Percentiles rank a stretch among this genome's conserved stretches.
phyloP scores from a whole-genome alignment of 2,797 vertebrate species.

The Chaunax sp. region DNA sequence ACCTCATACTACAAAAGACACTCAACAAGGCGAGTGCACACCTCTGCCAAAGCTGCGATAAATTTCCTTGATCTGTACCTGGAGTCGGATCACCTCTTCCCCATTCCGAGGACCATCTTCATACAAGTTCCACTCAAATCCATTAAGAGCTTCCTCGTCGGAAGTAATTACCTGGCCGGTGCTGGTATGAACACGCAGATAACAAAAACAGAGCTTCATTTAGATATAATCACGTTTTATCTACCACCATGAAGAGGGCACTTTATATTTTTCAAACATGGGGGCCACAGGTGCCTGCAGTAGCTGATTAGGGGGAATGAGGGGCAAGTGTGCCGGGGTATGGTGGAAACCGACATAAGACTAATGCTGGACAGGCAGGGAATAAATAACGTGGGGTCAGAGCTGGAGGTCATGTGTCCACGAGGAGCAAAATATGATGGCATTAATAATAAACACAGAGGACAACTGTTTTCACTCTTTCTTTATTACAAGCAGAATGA shows the following conservation, averaged over 20 bases:
- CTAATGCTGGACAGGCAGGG: neutral
- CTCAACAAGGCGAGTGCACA: no score
- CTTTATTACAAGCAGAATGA: conserved; percentile 93
- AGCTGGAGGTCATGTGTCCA: neutral
- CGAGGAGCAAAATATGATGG: no score
- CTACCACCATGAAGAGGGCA: neutral
- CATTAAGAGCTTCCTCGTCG: no score
- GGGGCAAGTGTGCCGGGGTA: neutral
- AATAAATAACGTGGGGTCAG: neutral
- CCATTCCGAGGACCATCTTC: no score
- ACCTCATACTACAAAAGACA: no score
- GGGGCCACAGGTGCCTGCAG: neutral
- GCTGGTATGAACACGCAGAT: no score
- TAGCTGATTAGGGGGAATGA: neutral
- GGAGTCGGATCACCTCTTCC: no score
- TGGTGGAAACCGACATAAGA: neutral
- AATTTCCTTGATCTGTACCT: no score
- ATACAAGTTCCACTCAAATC: no score
- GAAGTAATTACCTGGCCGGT: no score
- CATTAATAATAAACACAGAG: neutral
- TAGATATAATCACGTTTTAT: neutral
- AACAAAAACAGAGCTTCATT: no score
- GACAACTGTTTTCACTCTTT: conserved; percentile 68
- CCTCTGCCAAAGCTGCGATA: no score
- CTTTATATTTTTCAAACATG: neutral